These are phyloP conservation scores for Zaprionus lineosus DNA, from an alignment of 2,888 invertebrate genomes.

Conservation along the genomic window DNA sequence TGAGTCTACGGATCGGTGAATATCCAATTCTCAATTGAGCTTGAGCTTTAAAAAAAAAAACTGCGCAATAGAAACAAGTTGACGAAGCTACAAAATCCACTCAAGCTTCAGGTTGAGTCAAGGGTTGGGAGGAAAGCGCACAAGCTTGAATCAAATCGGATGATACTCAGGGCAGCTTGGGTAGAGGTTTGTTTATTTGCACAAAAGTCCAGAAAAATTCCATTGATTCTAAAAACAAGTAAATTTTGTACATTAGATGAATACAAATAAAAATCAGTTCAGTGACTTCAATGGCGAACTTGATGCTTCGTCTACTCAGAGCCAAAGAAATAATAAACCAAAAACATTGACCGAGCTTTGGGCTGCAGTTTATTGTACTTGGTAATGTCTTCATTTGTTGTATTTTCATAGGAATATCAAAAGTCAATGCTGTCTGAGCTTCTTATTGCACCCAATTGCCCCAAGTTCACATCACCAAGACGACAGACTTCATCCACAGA, in stretches of 20 bases:
- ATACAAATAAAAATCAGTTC: too few species aligned
- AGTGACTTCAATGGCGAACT: too few species aligned
- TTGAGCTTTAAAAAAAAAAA: conserved; percentile 21
- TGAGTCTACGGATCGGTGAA: too few species aligned
- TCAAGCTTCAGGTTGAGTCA: conserved; percentile 23
- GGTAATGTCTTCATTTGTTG: too few species aligned
- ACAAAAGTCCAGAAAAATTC: conserved; percentile 7
- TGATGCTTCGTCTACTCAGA: too few species aligned
- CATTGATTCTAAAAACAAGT: not conserved
- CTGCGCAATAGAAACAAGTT: conserved; percentile 64
- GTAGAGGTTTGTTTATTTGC: not conserved
- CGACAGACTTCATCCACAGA: conserved; percentile 59
- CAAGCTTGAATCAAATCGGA: conserved; percentile 13
- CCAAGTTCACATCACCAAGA: conserved; percentile 48
- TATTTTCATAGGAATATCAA: too few species aligned
- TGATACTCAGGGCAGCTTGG: not conserved
- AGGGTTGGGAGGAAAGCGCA: conserved; percentile 14
- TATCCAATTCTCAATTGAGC: too few species aligned
- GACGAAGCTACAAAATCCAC: not conserved
- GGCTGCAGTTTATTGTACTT: too few species aligned
- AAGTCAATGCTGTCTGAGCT: conserved; percentile 48
- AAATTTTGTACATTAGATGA: conserved; percentile 15
- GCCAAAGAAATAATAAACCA: too few species aligned
- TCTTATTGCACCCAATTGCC: conserved; percentile 40
- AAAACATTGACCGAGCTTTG: too few species aligned